Percentiles rank a stretch among this genome's conserved stretches.
phyloP scores from a whole-genome alignment of 2,797 vertebrate species.

The Leucoraja ocellata region DNA sequence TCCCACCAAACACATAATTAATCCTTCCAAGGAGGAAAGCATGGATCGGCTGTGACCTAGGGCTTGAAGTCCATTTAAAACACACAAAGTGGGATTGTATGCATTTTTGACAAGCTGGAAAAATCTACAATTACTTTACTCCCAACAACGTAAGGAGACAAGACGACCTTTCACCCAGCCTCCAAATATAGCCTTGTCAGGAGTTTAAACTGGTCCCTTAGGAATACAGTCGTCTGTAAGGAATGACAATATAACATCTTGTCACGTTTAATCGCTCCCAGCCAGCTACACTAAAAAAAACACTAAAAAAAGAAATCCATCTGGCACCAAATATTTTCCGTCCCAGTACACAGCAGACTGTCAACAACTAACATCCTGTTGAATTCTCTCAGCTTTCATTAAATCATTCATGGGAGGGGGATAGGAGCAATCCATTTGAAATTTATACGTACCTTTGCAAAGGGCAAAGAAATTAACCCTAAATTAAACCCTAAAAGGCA shows the following conservation, averaged over 20 bases:
- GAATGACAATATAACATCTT: constrained; percentile 36
- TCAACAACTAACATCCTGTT: constrained; percentile 18
- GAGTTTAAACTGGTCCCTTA: background rate
- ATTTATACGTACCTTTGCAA: background rate
- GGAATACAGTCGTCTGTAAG: constrained; percentile 27
- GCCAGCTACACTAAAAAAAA: constrained; percentile 12
- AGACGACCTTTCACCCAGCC: constrained; percentile 25
- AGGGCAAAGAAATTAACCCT: too few relatives aligned
- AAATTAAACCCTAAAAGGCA: background rate
- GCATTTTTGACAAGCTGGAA: constrained; percentile 27
- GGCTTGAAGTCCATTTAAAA: background rate
- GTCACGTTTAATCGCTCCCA: constrained; percentile 34
- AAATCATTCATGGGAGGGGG: background rate
- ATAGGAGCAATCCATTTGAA: background rate
- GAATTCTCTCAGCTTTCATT: constrained; percentile 3
- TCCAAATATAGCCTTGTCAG: constrained; percentile 22
- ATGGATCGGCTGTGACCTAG: background rate
- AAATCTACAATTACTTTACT: constrained; percentile 24
- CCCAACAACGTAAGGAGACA: background rate
- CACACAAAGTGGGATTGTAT: background rate
- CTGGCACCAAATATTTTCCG: constrained; percentile 35
- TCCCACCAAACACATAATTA: background rate
- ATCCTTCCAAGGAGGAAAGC: background rate
- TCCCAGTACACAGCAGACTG: constrained; percentile 34
- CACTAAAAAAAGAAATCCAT: constrained; percentile 28